Percentiles rank a stretch among this genome's conserved stretches.
Conservation (phyloP, 2,113 vertebrate genomes). For the Oxygymnocypris stewartii region DNA sequence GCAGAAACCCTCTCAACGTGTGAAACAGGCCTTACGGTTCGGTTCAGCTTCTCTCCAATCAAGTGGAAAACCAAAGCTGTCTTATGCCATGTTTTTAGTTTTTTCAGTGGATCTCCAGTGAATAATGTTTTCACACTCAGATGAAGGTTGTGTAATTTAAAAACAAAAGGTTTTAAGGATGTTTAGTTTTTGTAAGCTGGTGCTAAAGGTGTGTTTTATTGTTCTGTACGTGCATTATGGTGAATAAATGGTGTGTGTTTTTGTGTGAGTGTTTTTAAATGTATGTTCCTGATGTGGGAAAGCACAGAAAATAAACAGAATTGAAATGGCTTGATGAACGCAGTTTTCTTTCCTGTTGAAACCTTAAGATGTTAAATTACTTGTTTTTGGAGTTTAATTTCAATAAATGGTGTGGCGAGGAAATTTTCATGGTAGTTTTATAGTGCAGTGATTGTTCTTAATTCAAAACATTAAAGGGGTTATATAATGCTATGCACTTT, state of each 20-base stretch:
- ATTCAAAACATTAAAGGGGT: neutral
- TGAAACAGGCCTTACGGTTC: neutral
- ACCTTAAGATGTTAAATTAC: neutral
- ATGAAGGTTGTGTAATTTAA: neutral
- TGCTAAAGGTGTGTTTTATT: constrained; percentile 12
- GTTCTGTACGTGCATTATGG: neutral
- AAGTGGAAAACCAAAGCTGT: constrained; percentile 15
- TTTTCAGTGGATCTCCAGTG: neutral
- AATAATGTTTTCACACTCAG: constrained; percentile 9
- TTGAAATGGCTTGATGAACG: neutral
- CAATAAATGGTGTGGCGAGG: neutral
- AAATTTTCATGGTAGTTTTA: neutral
- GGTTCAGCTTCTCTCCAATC: neutral
- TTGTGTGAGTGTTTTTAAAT: constrained; percentile 51
- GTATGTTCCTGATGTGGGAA: constrained; percentile 48
- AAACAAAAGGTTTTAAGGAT: neutral
- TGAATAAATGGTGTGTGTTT: constrained; percentile 38
- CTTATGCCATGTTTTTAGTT: neutral
- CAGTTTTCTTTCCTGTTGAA: neutral
- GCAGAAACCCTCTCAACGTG: neutral
- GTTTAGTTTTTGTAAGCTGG: constrained; percentile 7
- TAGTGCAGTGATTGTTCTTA: neutral
- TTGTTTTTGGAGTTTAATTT: neutral
- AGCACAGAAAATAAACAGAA: neutral
- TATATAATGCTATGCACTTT: too few species aligned